phyloP scores from a whole-genome alignment of 1,140 invertebrate species.

The Druon quercuslanigerum region DNA sequence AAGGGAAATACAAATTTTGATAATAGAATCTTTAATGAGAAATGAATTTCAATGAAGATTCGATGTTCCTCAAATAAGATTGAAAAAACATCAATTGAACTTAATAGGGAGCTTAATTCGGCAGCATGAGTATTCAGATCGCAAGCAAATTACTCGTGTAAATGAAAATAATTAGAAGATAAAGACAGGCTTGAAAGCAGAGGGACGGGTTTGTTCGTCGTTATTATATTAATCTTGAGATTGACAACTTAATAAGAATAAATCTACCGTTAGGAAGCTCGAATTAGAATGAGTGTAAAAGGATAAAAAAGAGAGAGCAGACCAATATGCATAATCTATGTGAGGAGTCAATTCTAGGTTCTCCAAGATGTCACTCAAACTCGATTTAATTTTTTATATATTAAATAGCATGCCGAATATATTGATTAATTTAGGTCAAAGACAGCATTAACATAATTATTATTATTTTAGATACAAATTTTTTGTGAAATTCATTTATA shows the following conservation, averaged over 20 bases:
- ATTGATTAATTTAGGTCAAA: too few relatives aligned
- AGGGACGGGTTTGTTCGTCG: neutral
- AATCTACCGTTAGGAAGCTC: slow-evolving; percentile 18
- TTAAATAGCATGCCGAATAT: too few relatives aligned
- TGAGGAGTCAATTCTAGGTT: neutral
- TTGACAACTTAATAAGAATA: slow-evolving; percentile 20
- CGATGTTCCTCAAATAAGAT: neutral
- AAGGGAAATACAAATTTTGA: too few relatives aligned
- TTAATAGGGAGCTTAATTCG: neutral
- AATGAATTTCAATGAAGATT: neutral
- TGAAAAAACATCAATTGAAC: neutral
- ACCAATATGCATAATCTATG: neutral
- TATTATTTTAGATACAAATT: too few relatives aligned
- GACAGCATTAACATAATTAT: too few relatives aligned
- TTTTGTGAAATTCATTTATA: too few relatives aligned
- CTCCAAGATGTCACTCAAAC: slow-evolving; percentile 3
- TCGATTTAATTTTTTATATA: slow-evolving; percentile 2
- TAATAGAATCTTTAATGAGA: too few relatives aligned
- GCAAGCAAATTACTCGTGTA: slow-evolving; percentile 13
- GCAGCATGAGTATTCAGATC: neutral
- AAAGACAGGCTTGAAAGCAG: neutral
- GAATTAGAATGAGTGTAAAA: neutral
- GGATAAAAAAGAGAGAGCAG: slow-evolving; percentile 1
- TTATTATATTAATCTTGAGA: slow-evolving; percentile 27
- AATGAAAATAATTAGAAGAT: slow-evolving; percentile 23